Percentiles rank a stretch among this genome's conserved stretches.
Conservation (phyloP, 2,888 invertebrate species). For the Anoplius nigerrimus region DNA sequence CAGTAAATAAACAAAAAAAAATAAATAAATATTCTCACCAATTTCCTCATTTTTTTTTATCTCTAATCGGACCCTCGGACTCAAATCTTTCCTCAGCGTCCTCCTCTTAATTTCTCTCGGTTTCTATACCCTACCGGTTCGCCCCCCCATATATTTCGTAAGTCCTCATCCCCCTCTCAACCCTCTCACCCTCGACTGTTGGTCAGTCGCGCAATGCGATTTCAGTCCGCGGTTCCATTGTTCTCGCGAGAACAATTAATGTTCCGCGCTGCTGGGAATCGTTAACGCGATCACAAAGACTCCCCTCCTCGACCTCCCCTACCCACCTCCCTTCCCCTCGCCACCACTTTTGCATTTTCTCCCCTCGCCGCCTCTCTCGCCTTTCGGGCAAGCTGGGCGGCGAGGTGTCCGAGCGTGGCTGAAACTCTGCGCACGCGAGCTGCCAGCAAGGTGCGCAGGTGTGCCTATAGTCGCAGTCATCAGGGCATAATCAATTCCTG, state of each 20-base stretch:
- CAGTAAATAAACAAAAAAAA: too few relatives aligned
- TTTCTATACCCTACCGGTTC: too few relatives aligned
- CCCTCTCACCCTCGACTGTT: conserved; percentile 9
- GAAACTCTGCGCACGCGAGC: background rate
- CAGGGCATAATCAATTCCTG: conserved; percentile 47
- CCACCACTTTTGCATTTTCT: conserved; percentile 11
- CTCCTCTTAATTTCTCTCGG: too few relatives aligned
- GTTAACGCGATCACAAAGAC: conserved; percentile 48
- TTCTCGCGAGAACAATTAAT: conserved; percentile 50
- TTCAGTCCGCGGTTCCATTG: conserved; percentile 32
- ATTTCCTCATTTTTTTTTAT: too few relatives aligned
- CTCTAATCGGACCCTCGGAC: too few relatives aligned
- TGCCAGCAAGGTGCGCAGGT: background rate
- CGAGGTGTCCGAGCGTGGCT: conserved; percentile 9
- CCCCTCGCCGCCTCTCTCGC: background rate
- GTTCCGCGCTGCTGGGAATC: conserved; percentile 41
- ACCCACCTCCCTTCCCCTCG: conserved; percentile 14
- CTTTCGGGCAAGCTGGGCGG: conserved; percentile 7
- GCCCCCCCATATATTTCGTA: background rate
- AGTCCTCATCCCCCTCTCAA: conserved; percentile 20
- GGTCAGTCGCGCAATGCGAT: conserved; percentile 26
- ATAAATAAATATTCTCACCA: too few relatives aligned
- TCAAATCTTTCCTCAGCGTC: too few relatives aligned
- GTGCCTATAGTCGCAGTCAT: conserved; percentile 32
- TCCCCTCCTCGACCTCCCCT: conserved; percentile 10